Base-by-base conservation (phyloP, 2,113 vertebrate genomes). In the Ellobius talpinus region DNA sequence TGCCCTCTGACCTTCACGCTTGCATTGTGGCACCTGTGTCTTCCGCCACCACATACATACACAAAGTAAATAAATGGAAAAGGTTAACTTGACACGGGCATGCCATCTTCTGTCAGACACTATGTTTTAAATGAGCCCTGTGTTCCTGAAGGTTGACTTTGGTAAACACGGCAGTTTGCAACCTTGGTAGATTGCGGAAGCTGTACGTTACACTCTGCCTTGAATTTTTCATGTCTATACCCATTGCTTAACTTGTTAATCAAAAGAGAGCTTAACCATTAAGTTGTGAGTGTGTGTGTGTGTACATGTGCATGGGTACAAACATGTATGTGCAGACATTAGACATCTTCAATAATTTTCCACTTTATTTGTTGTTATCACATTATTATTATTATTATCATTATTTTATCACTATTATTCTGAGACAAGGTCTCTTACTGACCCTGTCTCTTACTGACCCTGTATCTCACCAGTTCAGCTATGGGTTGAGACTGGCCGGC, bases 101-200 rank as follows among this genome's bases (percentile, higher is more conserved):
- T n/a, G 65, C 17, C 45, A 2, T 39, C 29, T 66, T 68, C 50
- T 7, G 21, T 50, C 90, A 36, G 50, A 42, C 36, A 16, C 58
- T 45, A 10, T 2, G 2, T 47, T 21, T 11, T 45, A 47, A 85
- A 26, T 45, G 55, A 55, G 31, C n/a, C 7, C 61, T 13, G 0
- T 31, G 45, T 74, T 23, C 39, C 23, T n/a, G 13, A 47, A 47
- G 39, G 52, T 7, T 4, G n/a, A 5, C 12, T 13, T 39, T 23
- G 4, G 24, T 14, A 21, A 50, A 24, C 36, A 3, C 0, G 52
- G 29, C 12, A 9, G 84, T 16, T 1, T 47, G 9, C 14, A 55
- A 52, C 89, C 39, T 17, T 29, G 29, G 36, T 1, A 29, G 52
- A 8, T 3, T 47, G 55, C 21, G 1, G 0, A 31, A 61, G n/a